A percentile compares a stretch with the other conserved stretches of the same genome.
These are phyloP conservation scores for Oostethus manadensis DNA, from an alignment of 2,113 vertebrate species.

Conservation along the genomic window DNA sequence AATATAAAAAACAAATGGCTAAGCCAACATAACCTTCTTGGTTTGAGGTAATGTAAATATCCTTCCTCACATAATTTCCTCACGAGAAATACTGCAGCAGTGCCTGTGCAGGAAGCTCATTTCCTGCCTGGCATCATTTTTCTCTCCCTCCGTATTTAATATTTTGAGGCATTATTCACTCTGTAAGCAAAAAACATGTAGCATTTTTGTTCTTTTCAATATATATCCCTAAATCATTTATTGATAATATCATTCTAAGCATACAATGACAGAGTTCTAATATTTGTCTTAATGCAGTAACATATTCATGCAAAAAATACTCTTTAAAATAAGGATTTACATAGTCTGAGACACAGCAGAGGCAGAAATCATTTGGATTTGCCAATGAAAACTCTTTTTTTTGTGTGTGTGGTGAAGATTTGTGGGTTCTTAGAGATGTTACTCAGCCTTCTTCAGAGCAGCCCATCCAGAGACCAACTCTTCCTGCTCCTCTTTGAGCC, in stretches of 20 bases:
- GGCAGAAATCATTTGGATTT: neutral
- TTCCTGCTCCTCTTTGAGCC: constrained; percentile 92
- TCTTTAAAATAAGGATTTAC: neutral
- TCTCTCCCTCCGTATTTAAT: constrained; percentile 7
- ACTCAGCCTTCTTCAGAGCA: constrained; percentile 82
- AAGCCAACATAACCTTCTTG: neutral
- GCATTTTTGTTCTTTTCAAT: neutral
- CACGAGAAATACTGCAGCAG: neutral
- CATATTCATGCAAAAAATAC: neutral
- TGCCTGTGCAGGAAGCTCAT: constrained; percentile 17
- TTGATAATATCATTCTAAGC: too few species aligned
- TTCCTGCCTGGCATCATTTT: constrained; percentile 19
- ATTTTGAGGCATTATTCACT: constrained; percentile 18
- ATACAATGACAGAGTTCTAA: neutral
- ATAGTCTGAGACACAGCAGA: neutral
- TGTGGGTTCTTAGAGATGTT: constrained; percentile 83
- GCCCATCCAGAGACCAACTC: constrained; percentile 85
- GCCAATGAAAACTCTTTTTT: neutral
- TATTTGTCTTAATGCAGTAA: too few species aligned
- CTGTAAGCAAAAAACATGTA: neutral
- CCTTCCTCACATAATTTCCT: constrained; percentile 5
- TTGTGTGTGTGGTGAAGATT: constrained; percentile 69
- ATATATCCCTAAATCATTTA: neutral
- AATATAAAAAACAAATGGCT: neutral
- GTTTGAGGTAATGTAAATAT: neutral